Evolutionary conservation across 2,113 vertebrate genomes (phyloP).

Genomic region (Pionites leucogaster): DNA sequence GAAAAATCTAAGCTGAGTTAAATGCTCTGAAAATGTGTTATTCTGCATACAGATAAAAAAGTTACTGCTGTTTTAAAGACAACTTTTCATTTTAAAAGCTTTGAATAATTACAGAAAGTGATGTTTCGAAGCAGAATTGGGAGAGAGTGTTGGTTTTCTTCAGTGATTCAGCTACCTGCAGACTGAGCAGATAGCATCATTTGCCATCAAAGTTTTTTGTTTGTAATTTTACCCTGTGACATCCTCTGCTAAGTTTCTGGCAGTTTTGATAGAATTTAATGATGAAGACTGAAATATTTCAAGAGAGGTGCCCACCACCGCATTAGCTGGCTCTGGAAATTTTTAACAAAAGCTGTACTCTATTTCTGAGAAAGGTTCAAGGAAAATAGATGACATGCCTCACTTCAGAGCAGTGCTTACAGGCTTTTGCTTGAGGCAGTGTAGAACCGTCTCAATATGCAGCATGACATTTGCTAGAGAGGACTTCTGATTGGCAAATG

Average conservation of each 20-base stretch:
- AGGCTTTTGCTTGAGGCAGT: background rate
- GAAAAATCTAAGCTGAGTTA: background rate
- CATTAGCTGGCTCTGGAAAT: background rate
- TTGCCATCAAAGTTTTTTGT: background rate
- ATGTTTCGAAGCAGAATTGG: background rate
- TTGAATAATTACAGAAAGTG: background rate
- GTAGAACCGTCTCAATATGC: background rate
- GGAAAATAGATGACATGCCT: background rate
- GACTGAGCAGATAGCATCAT: background rate
- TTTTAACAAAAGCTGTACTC: background rate
- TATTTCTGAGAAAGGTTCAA: background rate
- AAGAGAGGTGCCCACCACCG: background rate
- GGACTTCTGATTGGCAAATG: background rate
- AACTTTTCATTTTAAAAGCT: background rate
- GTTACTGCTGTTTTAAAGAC: background rate
- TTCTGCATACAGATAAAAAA: background rate
- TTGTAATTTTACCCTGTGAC: background rate
- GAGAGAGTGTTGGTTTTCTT: background rate
- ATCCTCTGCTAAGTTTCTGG: background rate
- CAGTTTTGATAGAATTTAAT: background rate
- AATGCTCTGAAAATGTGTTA: background rate
- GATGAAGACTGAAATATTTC: background rate
- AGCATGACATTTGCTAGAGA: background rate
- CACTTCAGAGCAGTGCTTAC: background rate
- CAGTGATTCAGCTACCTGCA: accelerated